Conservation (phyloP, 1,140 invertebrate species). For the Luehdorfia chinensis region DNA sequence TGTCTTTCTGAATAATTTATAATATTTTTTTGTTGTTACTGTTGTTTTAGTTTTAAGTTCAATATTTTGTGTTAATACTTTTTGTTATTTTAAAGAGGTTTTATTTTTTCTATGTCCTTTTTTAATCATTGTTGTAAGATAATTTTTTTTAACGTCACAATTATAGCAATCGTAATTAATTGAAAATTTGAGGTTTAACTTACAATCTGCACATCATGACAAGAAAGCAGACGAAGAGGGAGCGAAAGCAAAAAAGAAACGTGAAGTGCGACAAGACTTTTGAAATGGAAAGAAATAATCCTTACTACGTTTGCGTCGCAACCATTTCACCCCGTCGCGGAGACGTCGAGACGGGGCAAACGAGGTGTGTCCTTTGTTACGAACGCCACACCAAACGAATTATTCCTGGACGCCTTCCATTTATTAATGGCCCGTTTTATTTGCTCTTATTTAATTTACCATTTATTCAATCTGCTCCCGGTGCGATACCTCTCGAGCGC, state of each 20-base stretch:
- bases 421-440: constrained; percentile 68
- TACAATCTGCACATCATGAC: too few relatives aligned
- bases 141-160: too few relatives aligned
- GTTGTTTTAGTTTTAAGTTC: too few relatives aligned
- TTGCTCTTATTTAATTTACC: constrained; percentile 76
- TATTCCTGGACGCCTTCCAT: constrained; percentile 56
- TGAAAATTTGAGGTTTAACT: too few relatives aligned
- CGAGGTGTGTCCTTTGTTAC: constrained; percentile 43
- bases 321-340: constrained; percentile 32
- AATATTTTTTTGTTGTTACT: too few relatives aligned
- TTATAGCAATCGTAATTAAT: too few relatives aligned
- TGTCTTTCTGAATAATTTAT: too few relatives aligned
- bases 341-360: constrained; percentile 31
- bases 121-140: too few relatives aligned
- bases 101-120: too few relatives aligned
- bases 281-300: constrained; percentile 51
- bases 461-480: constrained; percentile 73
- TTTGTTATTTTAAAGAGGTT: too few relatives aligned
- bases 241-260: constrained; percentile 2
- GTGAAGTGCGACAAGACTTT: constrained; percentile 26
- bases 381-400: constrained; percentile 50
- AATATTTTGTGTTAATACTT: too few relatives aligned
- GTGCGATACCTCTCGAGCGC: constrained; percentile 52
- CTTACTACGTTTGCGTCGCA: constrained; percentile 22
- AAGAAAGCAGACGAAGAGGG: too few relatives aligned